Percentiles rank a stretch among this genome's conserved stretches.
Evolutionary conservation across 2,888 invertebrate species (phyloP).

Genomic region (Seira sanloemensis): DNA sequence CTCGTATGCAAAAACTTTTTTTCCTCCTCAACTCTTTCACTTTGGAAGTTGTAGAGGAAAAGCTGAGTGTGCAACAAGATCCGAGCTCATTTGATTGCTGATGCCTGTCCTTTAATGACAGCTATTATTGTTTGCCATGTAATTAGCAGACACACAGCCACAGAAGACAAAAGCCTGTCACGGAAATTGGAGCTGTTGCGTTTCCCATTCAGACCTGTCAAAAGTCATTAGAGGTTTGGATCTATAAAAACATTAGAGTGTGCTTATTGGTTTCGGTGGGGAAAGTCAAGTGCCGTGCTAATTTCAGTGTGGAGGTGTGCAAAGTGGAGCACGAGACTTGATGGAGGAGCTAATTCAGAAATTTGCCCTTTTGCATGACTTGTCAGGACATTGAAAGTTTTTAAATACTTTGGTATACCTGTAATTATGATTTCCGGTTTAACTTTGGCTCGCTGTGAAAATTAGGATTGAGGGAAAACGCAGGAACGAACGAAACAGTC

Average conservation of each 20-base stretch:
- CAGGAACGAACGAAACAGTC: not conserved
- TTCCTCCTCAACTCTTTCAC: not conserved
- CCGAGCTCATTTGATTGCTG: constrained; percentile 27
- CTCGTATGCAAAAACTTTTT: constrained; percentile 28
- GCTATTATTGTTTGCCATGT: not conserved
- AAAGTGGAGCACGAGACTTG: not conserved
- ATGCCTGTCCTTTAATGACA: constrained; percentile 34
- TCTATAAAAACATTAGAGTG: not conserved
- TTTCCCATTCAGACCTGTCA: not conserved
- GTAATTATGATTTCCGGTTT: not conserved
- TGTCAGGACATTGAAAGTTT: too few species aligned
- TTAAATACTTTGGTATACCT: not conserved
- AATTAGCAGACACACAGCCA: not conserved
- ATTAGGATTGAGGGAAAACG: not conserved
- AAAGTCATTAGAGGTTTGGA: not conserved
- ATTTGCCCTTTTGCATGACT: not conserved
- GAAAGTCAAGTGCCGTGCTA: not conserved
- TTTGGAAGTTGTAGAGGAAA: constrained; percentile 6
- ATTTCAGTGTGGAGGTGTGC: not conserved
- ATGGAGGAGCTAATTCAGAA: not conserved
- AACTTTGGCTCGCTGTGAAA: not conserved
- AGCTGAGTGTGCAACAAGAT: constrained; percentile 40
- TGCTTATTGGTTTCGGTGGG: not conserved
- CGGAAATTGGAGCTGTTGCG: not conserved
- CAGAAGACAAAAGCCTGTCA: not conserved